These are phyloP conservation scores for Anagrus nilaparvatae DNA, from an alignment of 1,140 invertebrate species.

Conservation along the genomic window DNA sequence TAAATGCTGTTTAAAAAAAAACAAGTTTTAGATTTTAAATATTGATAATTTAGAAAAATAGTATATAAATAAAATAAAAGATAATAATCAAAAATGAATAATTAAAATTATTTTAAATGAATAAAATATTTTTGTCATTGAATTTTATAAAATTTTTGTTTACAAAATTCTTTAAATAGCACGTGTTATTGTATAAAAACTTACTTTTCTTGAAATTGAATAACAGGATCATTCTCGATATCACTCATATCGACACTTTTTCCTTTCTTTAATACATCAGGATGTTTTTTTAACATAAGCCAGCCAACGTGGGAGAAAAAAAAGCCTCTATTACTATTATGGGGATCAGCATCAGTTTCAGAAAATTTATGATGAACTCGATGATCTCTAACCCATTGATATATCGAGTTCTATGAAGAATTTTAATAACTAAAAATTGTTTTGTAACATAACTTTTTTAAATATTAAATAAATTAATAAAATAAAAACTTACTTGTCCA, in stretches of 20 bases:
- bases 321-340: conserved; percentile 77
- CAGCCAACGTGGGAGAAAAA: conserved; percentile 89
- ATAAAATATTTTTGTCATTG: neutral
- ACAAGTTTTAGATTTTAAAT: neutral
- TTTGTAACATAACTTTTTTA: neutral
- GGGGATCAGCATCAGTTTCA: conserved; percentile 84
- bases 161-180: neutral
- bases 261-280: conserved; percentile 65
- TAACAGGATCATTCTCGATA: conserved; percentile 61
- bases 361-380: conserved; percentile 83
- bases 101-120: neutral
- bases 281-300: conserved; percentile 78
- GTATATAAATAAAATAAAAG: conserved; percentile 3
- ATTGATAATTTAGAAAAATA: conserved; percentile 1
- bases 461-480: neutral
- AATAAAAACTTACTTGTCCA: conserved; percentile 51
- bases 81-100: neutral
- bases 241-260: conserved; percentile 68
- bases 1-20: too few species aligned
- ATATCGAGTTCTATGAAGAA: conserved; percentile 46
- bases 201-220: conserved; percentile 62
- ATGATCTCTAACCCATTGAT: conserved; percentile 69
- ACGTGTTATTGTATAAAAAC: conserved; percentile 11
- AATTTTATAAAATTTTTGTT: neutral
- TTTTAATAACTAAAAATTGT: neutral